These are phyloP conservation scores for Leptopilina drosophilae DNA, from an alignment of 2,888 invertebrate genomes.

Conservation along the genomic window DNA sequence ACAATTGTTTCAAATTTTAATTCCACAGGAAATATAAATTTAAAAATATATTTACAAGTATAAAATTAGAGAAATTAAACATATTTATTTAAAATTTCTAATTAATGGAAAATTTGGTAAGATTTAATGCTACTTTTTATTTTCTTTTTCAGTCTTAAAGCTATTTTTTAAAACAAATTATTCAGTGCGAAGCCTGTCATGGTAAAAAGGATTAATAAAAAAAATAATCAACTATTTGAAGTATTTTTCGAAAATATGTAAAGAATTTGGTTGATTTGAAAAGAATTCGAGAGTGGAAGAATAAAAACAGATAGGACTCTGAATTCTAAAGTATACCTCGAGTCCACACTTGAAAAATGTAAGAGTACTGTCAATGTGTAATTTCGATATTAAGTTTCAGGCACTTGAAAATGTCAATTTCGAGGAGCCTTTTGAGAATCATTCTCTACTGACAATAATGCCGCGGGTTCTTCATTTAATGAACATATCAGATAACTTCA, in stretches of 20 bases:
- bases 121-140: no score
- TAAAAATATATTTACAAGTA: no score
- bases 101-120: no score
- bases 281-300: neutral
- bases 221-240: neutral
- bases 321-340: neutral
- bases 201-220: no score
- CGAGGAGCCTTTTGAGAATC: constrained; percentile 16
- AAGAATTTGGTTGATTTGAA: neutral
- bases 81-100: no score
- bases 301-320: constrained; percentile 4
- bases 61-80: no score
- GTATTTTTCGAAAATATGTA: neutral
- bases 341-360: neutral
- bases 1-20: no score
- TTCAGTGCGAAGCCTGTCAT: no score
- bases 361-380: constrained; percentile 19
- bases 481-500: neutral
- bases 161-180: no score
- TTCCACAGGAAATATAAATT: no score
- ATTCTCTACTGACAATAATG: constrained; percentile 13
- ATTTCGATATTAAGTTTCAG: constrained; percentile 30
- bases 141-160: no score
- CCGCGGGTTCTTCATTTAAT: neutral
- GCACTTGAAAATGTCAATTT: constrained; percentile 34